Evolutionary conservation across 2,888 invertebrate species (phyloP).

Genomic region (Anagyrus pseudococci): DNA sequence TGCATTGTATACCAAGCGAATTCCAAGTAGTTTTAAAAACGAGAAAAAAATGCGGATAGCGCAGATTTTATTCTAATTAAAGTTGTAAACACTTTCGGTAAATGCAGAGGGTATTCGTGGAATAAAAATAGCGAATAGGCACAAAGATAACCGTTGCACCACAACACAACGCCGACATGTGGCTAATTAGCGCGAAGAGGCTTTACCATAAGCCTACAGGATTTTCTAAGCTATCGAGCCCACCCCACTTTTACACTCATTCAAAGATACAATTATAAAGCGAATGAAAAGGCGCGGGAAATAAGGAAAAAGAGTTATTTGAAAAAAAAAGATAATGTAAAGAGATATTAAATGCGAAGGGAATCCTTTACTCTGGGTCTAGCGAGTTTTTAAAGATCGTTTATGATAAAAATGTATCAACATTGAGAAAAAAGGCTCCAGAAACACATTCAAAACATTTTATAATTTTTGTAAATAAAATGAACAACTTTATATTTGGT

Average conservation of each 20-base stretch:
- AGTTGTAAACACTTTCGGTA: constrained; percentile 33
- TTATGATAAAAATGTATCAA: too few species aligned
- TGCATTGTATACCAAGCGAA: too few species aligned
- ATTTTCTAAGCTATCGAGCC: constrained; percentile 1
- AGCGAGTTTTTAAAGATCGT: too few species aligned
- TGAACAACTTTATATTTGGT: too few species aligned
- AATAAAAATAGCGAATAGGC: constrained; percentile 21
- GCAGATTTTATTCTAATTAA: constrained; percentile 35
- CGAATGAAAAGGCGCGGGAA: constrained; percentile 19
- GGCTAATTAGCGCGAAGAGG: constrained; percentile 32
- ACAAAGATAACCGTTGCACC: constrained; percentile 14
- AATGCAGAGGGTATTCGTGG: not conserved
- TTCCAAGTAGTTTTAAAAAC: too few species aligned
- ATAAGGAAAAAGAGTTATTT: too few species aligned
- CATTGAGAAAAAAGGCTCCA: too few species aligned
- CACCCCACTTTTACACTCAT: constrained; percentile 1
- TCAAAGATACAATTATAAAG: constrained; percentile 8
- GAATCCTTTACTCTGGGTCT: constrained; percentile 10
- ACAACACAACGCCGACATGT: too few species aligned
- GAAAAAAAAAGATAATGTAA: constrained; percentile 3
- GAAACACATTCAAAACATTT: too few species aligned
- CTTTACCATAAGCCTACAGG: constrained; percentile 4
- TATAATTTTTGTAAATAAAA: too few species aligned
- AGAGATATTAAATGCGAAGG: constrained; percentile 14
- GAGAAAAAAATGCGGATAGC: too few species aligned